Percentiles rank a stretch among this genome's conserved stretches.
Evolutionary conservation across 2,113 vertebrate genomes (phyloP).

Genomic region (Planiliza haematocheilus): DNA sequence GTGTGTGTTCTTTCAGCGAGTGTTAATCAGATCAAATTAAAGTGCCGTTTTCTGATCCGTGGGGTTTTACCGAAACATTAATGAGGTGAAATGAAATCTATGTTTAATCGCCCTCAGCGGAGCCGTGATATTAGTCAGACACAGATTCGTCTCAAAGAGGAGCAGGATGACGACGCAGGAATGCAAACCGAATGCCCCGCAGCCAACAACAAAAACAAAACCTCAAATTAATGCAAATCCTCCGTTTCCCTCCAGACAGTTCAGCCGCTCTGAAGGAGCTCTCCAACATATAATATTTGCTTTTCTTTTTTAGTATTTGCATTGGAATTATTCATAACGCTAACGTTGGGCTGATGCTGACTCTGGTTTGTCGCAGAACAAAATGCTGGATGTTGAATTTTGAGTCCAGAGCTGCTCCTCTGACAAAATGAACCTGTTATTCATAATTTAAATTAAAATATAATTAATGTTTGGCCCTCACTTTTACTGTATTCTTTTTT

Average conservation of each 20-base stretch:
- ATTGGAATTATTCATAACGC: slow-evolving; percentile 33
- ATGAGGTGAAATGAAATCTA: slow-evolving; percentile 30
- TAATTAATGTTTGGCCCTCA: too few relatives aligned
- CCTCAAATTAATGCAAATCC: slow-evolving; percentile 58
- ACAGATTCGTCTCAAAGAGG: slow-evolving; percentile 43
- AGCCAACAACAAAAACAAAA: slow-evolving; percentile 60
- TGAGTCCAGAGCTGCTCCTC: neutral
- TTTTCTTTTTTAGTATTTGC: slow-evolving; percentile 25
- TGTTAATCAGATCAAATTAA: slow-evolving; percentile 9
- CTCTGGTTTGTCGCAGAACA: neutral
- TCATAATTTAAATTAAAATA: too few relatives aligned
- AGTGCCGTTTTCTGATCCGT: neutral
- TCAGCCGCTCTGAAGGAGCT: slow-evolving; percentile 20
- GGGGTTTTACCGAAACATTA: slow-evolving; percentile 20
- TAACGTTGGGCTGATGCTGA: slow-evolving; percentile 8
- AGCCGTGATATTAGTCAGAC: slow-evolving; percentile 19
- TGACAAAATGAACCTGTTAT: slow-evolving; percentile 3
- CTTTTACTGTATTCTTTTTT: too few relatives aligned
- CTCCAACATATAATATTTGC: slow-evolving; percentile 23
- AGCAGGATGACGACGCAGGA: slow-evolving; percentile 6
- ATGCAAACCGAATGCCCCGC: slow-evolving; percentile 52
- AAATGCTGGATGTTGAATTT: slow-evolving; percentile 8
- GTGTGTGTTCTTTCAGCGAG: slow-evolving; percentile 49
- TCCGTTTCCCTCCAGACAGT: slow-evolving; percentile 31
- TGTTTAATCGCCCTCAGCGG: slow-evolving; percentile 23